These are phyloP conservation scores for Pelodytes ibericus DNA, from an alignment of 2,797 vertebrate genomes.

Conservation along the genomic window DNA sequence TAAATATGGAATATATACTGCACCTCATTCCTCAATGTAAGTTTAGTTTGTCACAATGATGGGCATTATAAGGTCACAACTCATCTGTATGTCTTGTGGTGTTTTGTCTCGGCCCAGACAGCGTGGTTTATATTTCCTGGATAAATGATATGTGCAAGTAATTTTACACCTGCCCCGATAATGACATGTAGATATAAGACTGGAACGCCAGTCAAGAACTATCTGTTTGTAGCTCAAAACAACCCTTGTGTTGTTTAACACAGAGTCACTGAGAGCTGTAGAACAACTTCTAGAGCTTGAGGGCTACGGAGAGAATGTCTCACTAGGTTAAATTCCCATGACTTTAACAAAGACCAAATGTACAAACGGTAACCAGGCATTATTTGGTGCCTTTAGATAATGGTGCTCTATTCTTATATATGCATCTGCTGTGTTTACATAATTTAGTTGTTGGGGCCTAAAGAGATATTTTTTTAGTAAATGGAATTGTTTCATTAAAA, in stretches of 20 bases:
- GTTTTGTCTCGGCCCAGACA: slow-evolving; percentile 28
- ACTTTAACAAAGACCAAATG: not conserved
- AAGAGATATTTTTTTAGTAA: not conserved
- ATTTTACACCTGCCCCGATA: slow-evolving; percentile 51
- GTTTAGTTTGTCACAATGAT: slow-evolving; percentile 17
- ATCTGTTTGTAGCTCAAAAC: slow-evolving; percentile 21
- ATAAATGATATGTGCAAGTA: slow-evolving; percentile 46
- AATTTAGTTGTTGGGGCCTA: not conserved
- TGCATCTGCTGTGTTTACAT: not conserved
- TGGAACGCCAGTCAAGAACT: not conserved
- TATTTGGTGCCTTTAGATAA: not conserved
- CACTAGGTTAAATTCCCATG: not conserved
- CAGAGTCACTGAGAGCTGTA: not conserved
- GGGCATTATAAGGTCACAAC: slow-evolving; percentile 38
- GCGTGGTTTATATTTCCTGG: slow-evolving; percentile 25
- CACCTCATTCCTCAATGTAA: slow-evolving; percentile 22
- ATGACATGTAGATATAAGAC: slow-evolving; percentile 36
- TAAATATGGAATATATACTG: slow-evolving; percentile 18
- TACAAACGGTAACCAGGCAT: not conserved
- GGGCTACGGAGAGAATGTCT: not conserved
- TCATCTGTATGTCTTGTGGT: slow-evolving; percentile 19
- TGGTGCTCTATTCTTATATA: not conserved
- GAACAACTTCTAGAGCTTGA: not conserved
- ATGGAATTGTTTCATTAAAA: too few relatives aligned
- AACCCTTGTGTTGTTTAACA: not conserved